A percentile compares a stretch with the other conserved stretches of the same genome.
Evolutionary conservation across 2,888 invertebrate species (phyloP).

Genomic region (Cantharis lateralis): DNA sequence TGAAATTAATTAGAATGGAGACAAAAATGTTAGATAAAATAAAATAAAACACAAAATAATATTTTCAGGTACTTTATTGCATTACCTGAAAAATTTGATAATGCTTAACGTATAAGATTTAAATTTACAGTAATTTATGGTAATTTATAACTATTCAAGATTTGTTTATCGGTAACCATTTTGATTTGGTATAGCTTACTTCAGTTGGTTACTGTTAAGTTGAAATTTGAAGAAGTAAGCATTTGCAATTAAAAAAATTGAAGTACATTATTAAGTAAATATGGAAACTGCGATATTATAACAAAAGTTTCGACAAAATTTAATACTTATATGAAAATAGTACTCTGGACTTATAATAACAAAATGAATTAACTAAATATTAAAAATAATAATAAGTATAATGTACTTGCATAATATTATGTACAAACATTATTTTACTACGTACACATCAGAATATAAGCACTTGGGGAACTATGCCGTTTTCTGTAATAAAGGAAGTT

Average conservation of each 20-base stretch:
- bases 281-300: background rate
- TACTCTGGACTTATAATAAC: background rate
- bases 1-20: too few relatives aligned
- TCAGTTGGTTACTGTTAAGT: conserved; percentile 17
- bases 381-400: conserved; percentile 26
- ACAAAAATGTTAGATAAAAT: background rate
- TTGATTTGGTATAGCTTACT: conserved; percentile 45
- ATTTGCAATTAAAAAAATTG: conserved; percentile 10
- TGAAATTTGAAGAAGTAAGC: conserved; percentile 21
- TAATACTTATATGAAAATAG: background rate
- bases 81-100: conserved; percentile 49
- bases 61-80: conserved; percentile 56
- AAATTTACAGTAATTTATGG: conserved; percentile 45
- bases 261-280: conserved; percentile 2
- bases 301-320: background rate
- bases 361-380: background rate
- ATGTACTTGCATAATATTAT: conserved; percentile 28
- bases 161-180: conserved; percentile 50
- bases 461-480: conserved; percentile 42
- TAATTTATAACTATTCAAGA: conserved; percentile 39
- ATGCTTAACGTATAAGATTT: conserved; percentile 52
- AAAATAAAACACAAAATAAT: conserved; percentile 21
- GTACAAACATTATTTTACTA: conserved; percentile 39
- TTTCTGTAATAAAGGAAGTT: conserved; percentile 23
- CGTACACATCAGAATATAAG: conserved; percentile 35